Conservation (phyloP, 2,113 vertebrate genomes). For the Azemiops feae region DNA sequence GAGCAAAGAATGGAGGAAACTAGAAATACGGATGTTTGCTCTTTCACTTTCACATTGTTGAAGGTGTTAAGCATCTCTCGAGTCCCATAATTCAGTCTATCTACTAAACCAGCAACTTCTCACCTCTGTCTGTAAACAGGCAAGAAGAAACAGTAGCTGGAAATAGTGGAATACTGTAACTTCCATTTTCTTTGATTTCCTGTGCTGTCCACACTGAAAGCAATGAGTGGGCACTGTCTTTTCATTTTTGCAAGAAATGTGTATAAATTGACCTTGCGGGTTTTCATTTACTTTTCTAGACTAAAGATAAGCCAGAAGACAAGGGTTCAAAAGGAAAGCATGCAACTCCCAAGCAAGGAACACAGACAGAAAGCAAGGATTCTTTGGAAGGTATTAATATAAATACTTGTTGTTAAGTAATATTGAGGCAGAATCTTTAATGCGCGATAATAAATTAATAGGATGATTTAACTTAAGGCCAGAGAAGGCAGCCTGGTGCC, state of each 20-base stretch:
- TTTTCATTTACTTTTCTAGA: slow-evolving; percentile 59
- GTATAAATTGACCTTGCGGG: not conserved
- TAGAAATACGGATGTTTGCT: not conserved
- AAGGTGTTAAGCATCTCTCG: not conserved
- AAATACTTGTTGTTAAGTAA: not conserved
- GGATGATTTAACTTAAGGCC: not conserved
- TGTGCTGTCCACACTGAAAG: not conserved
- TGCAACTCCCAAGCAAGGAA: slow-evolving; percentile 58
- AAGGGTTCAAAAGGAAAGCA: slow-evolving; percentile 68
- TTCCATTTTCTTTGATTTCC: not conserved
- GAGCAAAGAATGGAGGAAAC: not conserved
- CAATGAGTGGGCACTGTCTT: not conserved
- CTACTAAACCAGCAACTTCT: not conserved
- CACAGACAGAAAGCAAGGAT: slow-evolving; percentile 65
- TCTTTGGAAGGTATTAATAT: slow-evolving; percentile 64
- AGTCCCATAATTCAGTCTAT: not conserved
- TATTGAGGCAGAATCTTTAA: not conserved
- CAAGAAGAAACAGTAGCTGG: not conserved
- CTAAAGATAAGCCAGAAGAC: slow-evolving; percentile 74
- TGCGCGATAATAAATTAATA: not conserved
- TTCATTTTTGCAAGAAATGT: not conserved
- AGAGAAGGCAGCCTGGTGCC: not conserved
- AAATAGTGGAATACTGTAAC: not conserved
- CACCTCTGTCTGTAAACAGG: not conserved
- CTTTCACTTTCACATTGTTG: not conserved